Evolutionary conservation across 2,113 vertebrate species (phyloP), one percentile per base, ranked within the genome.

Genomic region (Hippoglossus stenolepis): DNA sequence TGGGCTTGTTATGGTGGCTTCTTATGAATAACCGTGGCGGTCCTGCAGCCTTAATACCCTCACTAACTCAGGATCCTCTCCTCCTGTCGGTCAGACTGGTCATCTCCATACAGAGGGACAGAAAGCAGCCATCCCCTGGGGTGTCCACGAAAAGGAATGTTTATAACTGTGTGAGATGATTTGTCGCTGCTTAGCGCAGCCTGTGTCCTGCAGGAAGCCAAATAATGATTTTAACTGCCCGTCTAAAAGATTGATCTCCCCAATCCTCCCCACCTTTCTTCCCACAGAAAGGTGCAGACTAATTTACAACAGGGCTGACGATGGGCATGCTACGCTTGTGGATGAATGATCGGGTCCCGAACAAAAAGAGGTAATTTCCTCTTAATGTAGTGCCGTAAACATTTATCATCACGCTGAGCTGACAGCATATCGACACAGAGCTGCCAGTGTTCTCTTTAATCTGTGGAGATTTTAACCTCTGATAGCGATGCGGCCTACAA

Each of bases 181-280:
- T 86, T 87, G 90, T 93, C 89, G 87, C 87, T 86, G 67, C 73
- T 79, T 72, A 77, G 86, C 8, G 56, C 79, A 89, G 81, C 87
- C 82, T 60, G 87, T 87, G 87, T 90, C 87, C 86, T 70, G 80
- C 85, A 90, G 82, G 87, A 92, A 90, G 89, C 92, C 93, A 92
- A 92, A 91, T 92, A 91, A 90, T 92, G 90, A 90, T 91, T 92
- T 92, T 89, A 92, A 92, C 85, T 84, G 84, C 82, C 88, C 60
- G 80, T 89, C 90, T 73, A 17, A 65, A 86, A 91, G 92, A 94
- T 93, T 79, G 88, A 94, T 94, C 74, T 75, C 78, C 69, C 70
- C 86, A 84, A 89, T 91, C 84, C 90, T 77, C 81, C 77, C 85
- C 84, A 82, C 81, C 80, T 80, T 69, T 80, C 85, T 85, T 70